Percentiles rank a stretch among this genome's conserved stretches.
phyloP scores from a whole-genome alignment of 1,140 invertebrate genomes.

The Xylocopa sonorina region DNA sequence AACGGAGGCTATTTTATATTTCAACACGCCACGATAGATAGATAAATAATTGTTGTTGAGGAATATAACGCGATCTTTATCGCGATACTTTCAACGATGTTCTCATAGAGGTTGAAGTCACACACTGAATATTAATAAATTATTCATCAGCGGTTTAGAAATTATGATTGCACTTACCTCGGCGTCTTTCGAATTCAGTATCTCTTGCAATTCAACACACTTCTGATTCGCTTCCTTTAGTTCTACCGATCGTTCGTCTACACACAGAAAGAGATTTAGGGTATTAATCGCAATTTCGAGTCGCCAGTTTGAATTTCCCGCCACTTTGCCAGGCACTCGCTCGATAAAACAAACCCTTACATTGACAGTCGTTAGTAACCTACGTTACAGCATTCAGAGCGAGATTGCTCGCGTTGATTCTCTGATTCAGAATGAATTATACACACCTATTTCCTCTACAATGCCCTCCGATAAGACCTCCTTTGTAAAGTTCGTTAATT shows the following conservation, averaged over 20 bases:
- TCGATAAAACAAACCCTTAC: conserved; percentile 75
- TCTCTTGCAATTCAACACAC: conserved; percentile 84
- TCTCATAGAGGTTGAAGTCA: background rate
- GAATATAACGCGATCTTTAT: background rate
- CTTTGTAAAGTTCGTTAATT: conserved; percentile 89
- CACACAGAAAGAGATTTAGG: conserved; percentile 5
- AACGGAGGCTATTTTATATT: background rate
- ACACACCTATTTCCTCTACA: conserved; percentile 83
- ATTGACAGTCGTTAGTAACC: conserved; percentile 77
- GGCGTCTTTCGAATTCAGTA: conserved; percentile 84
- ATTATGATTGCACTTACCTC: conserved; percentile 82
- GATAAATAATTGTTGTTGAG: background rate
- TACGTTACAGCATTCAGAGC: background rate
- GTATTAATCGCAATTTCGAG: background rate
- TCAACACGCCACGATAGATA: background rate
- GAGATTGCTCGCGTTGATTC: background rate
- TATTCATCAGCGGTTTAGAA: background rate
- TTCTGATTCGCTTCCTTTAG: conserved; percentile 81
- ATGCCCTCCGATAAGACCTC: conserved; percentile 86
- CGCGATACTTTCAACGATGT: background rate
- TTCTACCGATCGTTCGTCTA: conserved; percentile 76
- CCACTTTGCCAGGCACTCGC: conserved; percentile 27
- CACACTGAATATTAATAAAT: background rate
- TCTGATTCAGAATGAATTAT: background rate
- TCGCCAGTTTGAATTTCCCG: conserved; percentile 44